phyloP scores from a whole-genome alignment of 1,140 invertebrate species.

The Ptiloglossa arizonensis region DNA sequence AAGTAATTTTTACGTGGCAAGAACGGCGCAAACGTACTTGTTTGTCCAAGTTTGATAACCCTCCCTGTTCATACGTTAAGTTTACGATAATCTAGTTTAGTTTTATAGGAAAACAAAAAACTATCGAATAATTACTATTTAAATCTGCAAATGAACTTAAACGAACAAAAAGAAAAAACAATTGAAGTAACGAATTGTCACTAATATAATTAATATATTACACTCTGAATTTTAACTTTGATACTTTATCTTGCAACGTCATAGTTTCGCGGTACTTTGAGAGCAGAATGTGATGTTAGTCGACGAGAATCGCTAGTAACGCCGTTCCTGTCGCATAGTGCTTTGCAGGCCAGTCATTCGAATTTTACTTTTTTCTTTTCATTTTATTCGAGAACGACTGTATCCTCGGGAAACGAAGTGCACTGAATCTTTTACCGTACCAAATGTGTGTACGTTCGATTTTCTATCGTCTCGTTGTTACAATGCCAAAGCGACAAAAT shows the following conservation, averaged over 20 bases:
- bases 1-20: slow-evolving; percentile 50
- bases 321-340: background rate
- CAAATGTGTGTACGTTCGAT: slow-evolving; percentile 13
- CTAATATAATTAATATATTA: slow-evolving; percentile 60
- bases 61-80: slow-evolving; percentile 65
- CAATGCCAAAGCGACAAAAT: slow-evolving; percentile 34
- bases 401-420: background rate
- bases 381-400: background rate
- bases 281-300: slow-evolving; percentile 8
- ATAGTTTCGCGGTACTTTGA: slow-evolving; percentile 22
- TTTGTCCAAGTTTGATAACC: slow-evolving; percentile 55
- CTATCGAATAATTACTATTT: slow-evolving; percentile 61
- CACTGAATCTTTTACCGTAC: slow-evolving; percentile 6
- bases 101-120: slow-evolving; percentile 63
- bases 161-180: slow-evolving; percentile 40
- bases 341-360: slow-evolving; percentile 12
- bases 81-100: slow-evolving; percentile 74
- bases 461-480: slow-evolving; percentile 5
- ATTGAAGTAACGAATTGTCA: slow-evolving; percentile 50
- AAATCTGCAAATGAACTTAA: slow-evolving; percentile 60
- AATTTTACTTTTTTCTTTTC: background rate
- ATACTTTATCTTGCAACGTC: slow-evolving; percentile 36
- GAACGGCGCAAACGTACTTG: slow-evolving; percentile 52
- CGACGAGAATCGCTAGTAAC: slow-evolving; percentile 16
- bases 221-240: slow-evolving; percentile 51